These are phyloP conservation scores for Cathartes aura DNA, from an alignment of 2,113 vertebrate genomes.

Conservation along the genomic window DNA sequence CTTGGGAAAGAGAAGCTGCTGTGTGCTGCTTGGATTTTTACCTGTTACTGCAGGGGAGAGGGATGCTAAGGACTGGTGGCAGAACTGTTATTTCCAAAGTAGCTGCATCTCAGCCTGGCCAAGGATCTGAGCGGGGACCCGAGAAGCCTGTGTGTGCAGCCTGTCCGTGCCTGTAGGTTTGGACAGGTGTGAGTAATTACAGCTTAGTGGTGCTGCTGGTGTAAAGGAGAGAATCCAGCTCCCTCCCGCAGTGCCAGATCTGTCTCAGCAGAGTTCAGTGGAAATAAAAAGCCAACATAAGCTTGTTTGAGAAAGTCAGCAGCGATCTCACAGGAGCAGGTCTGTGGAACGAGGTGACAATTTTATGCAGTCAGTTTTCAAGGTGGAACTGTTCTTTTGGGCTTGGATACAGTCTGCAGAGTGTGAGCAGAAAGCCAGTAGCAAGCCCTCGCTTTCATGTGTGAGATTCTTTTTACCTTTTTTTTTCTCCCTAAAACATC, in stretches of 20 bases:
- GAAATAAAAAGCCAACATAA: constrained; percentile 28
- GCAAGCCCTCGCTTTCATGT: neutral
- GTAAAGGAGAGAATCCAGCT: constrained; percentile 32
- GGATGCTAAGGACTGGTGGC: neutral
- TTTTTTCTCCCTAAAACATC: neutral
- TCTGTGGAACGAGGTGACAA: constrained; percentile 54
- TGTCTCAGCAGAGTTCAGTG: neutral
- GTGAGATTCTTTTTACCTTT: neutral
- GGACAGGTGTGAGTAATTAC: constrained; percentile 6
- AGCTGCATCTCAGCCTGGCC: neutral
- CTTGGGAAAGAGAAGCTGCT: neutral
- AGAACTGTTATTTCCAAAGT: neutral
- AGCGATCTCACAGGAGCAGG: neutral
- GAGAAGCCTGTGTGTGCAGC: neutral
- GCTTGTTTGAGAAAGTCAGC: neutral
- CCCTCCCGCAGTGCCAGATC: neutral
- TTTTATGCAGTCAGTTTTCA: constrained; percentile 41
- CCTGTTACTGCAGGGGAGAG: neutral
- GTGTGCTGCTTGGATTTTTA: neutral
- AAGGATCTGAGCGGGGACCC: neutral
- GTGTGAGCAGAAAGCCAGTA: constrained; percentile 34
- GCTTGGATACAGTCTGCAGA: neutral
- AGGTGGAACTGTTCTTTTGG: constrained; percentile 41
- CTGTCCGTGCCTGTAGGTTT: neutral
- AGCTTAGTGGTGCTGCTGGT: constrained; percentile 14